Evolutionary conservation across 1,140 invertebrate species (phyloP).

Genomic region (Ostrea edulis): DNA sequence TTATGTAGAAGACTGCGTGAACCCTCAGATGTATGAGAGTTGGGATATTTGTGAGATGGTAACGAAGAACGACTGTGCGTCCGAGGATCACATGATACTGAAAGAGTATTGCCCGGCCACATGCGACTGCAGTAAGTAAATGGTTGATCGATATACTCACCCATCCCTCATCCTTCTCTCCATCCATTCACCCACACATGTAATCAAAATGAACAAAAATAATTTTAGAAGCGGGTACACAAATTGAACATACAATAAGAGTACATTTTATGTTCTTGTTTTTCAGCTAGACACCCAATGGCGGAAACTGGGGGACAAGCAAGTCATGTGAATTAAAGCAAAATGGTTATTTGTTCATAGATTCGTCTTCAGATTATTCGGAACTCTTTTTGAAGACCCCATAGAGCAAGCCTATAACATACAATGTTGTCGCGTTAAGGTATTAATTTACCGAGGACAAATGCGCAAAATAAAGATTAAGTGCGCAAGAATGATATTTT

Average conservation of each 20-base stretch:
- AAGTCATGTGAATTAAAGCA: background rate
- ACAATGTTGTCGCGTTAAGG: background rate
- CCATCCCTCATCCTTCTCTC: too few species aligned
- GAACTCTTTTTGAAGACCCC: background rate
- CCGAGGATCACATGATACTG: background rate
- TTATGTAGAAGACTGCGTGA: background rate
- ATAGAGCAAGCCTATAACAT: background rate
- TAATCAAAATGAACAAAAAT: too few species aligned
- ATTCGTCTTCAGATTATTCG: background rate
- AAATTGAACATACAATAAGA: too few species aligned
- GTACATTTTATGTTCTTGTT: background rate
- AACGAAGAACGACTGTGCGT: background rate
- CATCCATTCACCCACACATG: too few species aligned
- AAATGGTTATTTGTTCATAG: background rate
- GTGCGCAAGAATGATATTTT: background rate
- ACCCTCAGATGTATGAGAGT: background rate
- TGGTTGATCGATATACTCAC: too few species aligned
- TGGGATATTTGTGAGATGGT: constrained; percentile 10
- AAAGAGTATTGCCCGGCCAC: constrained; percentile 10
- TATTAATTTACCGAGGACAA: background rate
- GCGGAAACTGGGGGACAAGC: background rate
- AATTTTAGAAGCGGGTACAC: too few species aligned
- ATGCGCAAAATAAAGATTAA: background rate
- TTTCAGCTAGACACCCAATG: background rate
- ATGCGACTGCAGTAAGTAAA: constrained; percentile 4